Evolutionary conservation across 2,888 invertebrate genomes (phyloP).

Genomic region (Drosophila borealis): DNA sequence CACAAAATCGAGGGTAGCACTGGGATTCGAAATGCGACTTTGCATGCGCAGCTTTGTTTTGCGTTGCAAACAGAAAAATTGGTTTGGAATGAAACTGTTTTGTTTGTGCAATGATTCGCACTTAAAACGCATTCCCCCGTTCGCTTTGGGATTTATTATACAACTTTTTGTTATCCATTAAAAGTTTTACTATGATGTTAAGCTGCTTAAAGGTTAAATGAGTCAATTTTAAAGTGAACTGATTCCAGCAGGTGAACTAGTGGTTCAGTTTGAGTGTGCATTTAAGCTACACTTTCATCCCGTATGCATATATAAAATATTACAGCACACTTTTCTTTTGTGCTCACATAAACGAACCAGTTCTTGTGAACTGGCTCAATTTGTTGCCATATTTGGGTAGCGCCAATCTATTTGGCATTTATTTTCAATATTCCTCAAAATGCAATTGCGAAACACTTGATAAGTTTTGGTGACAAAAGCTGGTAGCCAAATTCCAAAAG

Average conservation of each 20-base stretch:
- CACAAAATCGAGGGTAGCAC: neutral
- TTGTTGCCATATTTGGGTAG: neutral
- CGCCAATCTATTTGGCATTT: constrained; percentile 18
- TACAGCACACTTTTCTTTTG: too few species aligned
- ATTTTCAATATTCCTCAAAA: constrained; percentile 7
- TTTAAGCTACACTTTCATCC: too few species aligned
- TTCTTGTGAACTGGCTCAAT: neutral
- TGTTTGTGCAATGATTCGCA: neutral
- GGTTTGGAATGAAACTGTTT: constrained; percentile 7
- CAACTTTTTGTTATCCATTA: neutral
- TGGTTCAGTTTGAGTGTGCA: neutral
- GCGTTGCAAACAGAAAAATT: constrained; percentile 1
- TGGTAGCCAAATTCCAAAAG: constrained; percentile 9
- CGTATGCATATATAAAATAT: too few species aligned
- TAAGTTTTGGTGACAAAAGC: constrained; percentile 19
- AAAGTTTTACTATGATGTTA: neutral
- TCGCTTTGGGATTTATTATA: neutral
- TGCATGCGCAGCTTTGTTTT: constrained; percentile 17
- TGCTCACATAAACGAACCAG: neutral
- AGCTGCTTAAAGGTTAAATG: neutral
- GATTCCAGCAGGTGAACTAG: neutral
- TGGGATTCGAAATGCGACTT: constrained; percentile 9
- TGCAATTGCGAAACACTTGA: constrained; percentile 9
- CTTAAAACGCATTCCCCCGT: neutral
- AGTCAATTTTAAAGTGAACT: neutral